Evolutionary conservation across 2,888 invertebrate genomes (phyloP), one percentile per base, ranked within the genome.

Genomic region (Ophonus ardosiacus): DNA sequence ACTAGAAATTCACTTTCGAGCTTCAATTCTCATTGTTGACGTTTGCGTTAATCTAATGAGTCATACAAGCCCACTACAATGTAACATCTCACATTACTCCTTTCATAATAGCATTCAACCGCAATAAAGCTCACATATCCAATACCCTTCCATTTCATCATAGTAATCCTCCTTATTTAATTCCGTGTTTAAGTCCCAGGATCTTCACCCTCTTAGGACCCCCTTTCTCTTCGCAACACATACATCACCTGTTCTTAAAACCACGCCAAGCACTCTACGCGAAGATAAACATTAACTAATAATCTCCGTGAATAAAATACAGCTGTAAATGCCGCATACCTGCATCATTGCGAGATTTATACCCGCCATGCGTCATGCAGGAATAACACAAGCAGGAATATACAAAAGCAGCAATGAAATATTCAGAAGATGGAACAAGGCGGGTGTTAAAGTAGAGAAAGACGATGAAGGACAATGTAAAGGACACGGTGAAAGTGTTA

Each of bases 281-380:
- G 57, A 78, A 79, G 79, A 79, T 79, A 79, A 79, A 79, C 79
- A 79, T 79, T 79, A 79, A 79, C 79, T 79, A 79, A 79, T 79
- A 79, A 79, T 79, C 79, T 61, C 59, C 59, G 59, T 79, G 79
- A 79, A 79, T 79, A 79, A 79, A 57, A 79, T 79, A 79, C 57
- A 24, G 57, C 78, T 59, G 56, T 38, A 38, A 78, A 78, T 78
- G 61, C 79, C 61, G 56, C 59, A 38, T 59, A 79, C 79, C 79
- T 79, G 79, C 31, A 79, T 59, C 61, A 79, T 79, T 61, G 38
- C n/a, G 38, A 79, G 79, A 79, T 79, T 79, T 79, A 79, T 59
- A 15, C 24, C 24, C n/a, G n/a, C 76, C 21, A 51, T 76, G 57
- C 78, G 57, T 78, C 78, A 78, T 78, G 57, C 7, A 4, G 24